phyloP scores from a whole-genome alignment of 1,140 invertebrate genomes.

The Halictus rubicundus region DNA sequence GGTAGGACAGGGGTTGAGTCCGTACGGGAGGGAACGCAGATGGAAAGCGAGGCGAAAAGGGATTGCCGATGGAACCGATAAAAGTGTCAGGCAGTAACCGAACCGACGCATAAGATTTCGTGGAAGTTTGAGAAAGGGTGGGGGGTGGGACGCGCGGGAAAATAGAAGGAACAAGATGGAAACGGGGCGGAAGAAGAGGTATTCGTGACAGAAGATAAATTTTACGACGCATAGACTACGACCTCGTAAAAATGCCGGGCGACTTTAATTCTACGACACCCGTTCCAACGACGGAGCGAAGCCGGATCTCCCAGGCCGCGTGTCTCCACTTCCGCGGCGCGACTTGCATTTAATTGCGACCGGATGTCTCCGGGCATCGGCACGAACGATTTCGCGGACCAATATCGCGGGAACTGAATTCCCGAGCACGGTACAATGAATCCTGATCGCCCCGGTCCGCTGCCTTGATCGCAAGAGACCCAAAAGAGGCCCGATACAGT shows the following conservation, averaged over 20 bases:
- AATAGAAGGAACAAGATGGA: conserved; percentile 4
- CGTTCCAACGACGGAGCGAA: conserved; percentile 21
- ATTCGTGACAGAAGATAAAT: conserved; percentile 56
- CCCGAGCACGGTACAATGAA: no score
- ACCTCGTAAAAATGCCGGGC: conserved; percentile 56
- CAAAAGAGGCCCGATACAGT: no score
- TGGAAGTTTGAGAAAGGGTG: conserved; percentile 31
- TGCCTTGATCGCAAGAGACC: no score
- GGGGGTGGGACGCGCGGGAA: not conserved
- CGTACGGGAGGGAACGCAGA: not conserved
- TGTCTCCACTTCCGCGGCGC: no score
- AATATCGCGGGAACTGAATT: no score
- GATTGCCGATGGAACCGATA: conserved; percentile 36
- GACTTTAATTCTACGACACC: conserved; percentile 42
- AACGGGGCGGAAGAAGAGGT: conserved; percentile 20
- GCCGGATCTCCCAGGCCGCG: not conserved
- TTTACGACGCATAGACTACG: conserved; percentile 60
- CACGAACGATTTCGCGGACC: not conserved
- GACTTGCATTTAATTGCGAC: conserved; percentile 10
- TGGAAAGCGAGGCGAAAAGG: not conserved
- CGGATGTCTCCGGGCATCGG: not conserved
- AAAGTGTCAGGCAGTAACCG: conserved; percentile 44
- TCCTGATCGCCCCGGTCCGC: no score
- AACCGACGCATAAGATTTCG: conserved; percentile 28
- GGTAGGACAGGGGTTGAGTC: not conserved